phyloP scores from a whole-genome alignment of 1,140 invertebrate species.

The Musca vetustissima region DNA sequence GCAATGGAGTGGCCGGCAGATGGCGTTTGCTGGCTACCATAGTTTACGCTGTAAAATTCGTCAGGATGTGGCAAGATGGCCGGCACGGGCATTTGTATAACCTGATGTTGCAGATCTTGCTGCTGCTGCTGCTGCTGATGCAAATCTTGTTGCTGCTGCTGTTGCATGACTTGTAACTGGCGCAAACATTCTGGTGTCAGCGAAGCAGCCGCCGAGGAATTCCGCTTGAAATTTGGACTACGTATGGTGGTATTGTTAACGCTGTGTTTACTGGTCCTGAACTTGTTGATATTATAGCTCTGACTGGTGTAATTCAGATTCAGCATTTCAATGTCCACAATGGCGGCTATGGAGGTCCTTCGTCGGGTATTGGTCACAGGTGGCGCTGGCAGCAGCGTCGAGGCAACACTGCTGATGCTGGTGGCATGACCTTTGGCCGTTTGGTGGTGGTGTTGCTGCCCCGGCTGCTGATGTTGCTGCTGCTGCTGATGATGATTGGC shows the following conservation, averaged over 20 bases:
- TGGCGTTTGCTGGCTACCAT: background rate
- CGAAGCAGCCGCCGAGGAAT: background rate
- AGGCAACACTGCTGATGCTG: too few species aligned
- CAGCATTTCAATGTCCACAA: constrained; percentile 11
- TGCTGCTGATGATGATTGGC: constrained; percentile 25
- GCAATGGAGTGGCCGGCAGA: background rate
- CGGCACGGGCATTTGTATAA: background rate
- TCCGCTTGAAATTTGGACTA: background rate
- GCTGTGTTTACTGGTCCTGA: background rate
- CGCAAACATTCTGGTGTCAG: background rate
- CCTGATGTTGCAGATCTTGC: background rate
- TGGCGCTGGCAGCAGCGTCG: background rate
- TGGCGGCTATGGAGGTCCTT: constrained; percentile 4
- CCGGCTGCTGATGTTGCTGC: constrained; percentile 24
- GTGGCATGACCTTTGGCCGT: too few species aligned
- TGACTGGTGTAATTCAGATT: background rate
- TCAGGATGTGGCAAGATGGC: background rate
- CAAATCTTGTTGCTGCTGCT: background rate
- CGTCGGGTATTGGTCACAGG: background rate
- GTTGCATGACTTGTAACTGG: background rate
- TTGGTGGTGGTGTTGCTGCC: constrained; percentile 26
- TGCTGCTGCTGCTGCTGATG: background rate
- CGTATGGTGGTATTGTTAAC: background rate
- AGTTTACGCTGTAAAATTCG: background rate
- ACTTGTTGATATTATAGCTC: background rate